Percentiles rank a stretch among this genome's conserved stretches.
Evolutionary conservation across 2,113 vertebrate genomes (phyloP).

Genomic region (Piliocolobus tephrosceles): DNA sequence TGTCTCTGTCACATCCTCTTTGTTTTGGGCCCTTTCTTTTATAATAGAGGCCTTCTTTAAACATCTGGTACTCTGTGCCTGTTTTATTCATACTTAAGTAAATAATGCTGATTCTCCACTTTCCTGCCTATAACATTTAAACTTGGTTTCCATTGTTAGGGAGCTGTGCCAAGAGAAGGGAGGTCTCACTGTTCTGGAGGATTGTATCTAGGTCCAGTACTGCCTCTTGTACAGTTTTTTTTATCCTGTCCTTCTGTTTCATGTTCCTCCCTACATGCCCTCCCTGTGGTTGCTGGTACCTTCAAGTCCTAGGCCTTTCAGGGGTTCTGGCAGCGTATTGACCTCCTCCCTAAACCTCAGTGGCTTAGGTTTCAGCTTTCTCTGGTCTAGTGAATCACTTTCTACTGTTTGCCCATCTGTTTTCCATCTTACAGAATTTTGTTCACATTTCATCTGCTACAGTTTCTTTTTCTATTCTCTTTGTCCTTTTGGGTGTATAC

Average conservation of each 20-base stretch:
- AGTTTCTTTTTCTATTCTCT: not conserved
- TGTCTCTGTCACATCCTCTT: not conserved
- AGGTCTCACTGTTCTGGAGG: not conserved
- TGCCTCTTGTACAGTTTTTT: not conserved
- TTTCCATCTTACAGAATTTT: constrained; percentile 18
- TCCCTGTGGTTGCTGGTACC: not conserved
- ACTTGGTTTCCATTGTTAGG: not conserved
- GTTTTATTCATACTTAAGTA: not conserved
- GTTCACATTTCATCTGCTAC: not conserved
- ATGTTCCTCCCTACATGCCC: not conserved
- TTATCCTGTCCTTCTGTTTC: not conserved
- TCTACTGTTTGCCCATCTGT: not conserved
- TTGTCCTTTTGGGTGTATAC: not conserved
- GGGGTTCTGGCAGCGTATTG: not conserved
- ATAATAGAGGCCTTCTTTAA: not conserved
- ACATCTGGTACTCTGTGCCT: not conserved
- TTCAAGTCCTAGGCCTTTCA: not conserved
- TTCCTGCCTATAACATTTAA: not conserved
- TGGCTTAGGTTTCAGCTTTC: not conserved
- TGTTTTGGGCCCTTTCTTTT: not conserved
- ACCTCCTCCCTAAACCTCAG: not conserved
- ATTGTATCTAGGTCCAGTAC: not conserved
- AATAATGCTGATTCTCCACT: not conserved
- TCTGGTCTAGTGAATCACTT: not conserved
- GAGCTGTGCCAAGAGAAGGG: not conserved